Evolutionary conservation across 2,888 invertebrate genomes (phyloP).

Genomic region (Drosophila ochracea): DNA sequence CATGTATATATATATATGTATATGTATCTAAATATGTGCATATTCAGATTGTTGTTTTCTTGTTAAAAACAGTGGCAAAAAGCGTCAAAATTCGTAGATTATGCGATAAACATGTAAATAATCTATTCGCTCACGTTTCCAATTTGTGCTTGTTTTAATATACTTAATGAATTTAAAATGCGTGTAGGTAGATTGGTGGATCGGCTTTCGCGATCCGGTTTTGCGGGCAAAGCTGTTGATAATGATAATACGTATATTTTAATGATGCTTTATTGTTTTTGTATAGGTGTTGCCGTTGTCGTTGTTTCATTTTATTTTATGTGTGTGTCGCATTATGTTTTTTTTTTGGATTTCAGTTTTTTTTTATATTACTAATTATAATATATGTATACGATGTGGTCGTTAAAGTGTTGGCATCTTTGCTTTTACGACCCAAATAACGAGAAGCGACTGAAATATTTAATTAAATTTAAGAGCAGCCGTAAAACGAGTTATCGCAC

Average conservation of each 20-base stretch:
- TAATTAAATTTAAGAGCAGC: slow-evolving; percentile 31
- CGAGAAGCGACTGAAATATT: slow-evolving; percentile 33
- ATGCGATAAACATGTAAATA: slow-evolving; percentile 78
- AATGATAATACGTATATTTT: slow-evolving; percentile 78
- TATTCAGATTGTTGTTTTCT: slow-evolving; percentile 44
- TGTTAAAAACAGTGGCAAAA: slow-evolving; percentile 75
- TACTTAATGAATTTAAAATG: slow-evolving; percentile 74
- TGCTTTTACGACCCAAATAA: slow-evolving; percentile 38
- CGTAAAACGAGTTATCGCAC: slow-evolving; percentile 40
- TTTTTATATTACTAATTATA: slow-evolving; percentile 66
- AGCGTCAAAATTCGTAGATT: slow-evolving; percentile 78
- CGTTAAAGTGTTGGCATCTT: slow-evolving; percentile 56
- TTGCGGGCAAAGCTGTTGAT: slow-evolving; percentile 73
- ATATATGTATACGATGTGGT: slow-evolving; percentile 67
- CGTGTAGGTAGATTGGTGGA: slow-evolving; percentile 25
- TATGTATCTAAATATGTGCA: slow-evolving; percentile 36
- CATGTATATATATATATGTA: slow-evolving; percentile 29
- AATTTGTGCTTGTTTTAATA: slow-evolving; percentile 81
- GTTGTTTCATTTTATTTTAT: slow-evolving; percentile 42
- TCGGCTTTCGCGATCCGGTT: slow-evolving; percentile 63
- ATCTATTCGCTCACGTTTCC: slow-evolving; percentile 66
- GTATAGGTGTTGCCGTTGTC: slow-evolving; percentile 74
- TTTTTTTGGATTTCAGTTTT: slow-evolving; percentile 8
- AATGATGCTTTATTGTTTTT: slow-evolving; percentile 80
- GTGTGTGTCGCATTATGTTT: slow-evolving; percentile 30